Base-by-base conservation (phyloP, 2,888 invertebrate genomes). In the Seira sanloemensis region DNA sequence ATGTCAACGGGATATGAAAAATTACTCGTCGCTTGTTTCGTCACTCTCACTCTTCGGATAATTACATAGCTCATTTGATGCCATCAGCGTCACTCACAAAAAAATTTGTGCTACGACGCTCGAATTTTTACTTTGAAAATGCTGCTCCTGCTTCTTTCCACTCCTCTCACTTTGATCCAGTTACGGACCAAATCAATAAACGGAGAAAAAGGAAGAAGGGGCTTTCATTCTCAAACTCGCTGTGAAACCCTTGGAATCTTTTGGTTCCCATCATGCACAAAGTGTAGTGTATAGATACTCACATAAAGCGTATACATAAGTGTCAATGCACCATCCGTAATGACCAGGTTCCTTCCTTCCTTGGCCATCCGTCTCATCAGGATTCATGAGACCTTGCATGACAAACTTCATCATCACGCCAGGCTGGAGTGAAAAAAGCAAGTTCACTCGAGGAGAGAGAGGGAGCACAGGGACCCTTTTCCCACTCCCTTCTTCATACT, bases 311-410 rank as follows among this genome's bases (percentile, higher is more conserved):
- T 12, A 37, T 7, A 12, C 37, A 7, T 72, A 83, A 83, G 83
- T 83, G 83, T 83, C 83, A 83, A 83, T 83, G 83, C 24, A 78
- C 82, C 62, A 54, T 65, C 73, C 26, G 25, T 82, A 82, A 83
- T 83, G 83, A 78, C 83, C 83, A 83, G 19, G 78, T 83, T 83
- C 83, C 83, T 83, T 83, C 71, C 72, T 69, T 83, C 77, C 72
- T 65, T n/a, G 62, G 27, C 23, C 24, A 50, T 19, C 21, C 54
- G 46, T 58, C 77, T 69, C 71, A 50, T 79, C 79, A 67, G 72
- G 69, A 37, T 37, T 65, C 5, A 27, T 19, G 26, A 65, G 21
- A 66, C 54, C 25, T 78, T 68, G 83, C 83, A 78, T 83, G 83
- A 74, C 74, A 54, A 37, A 37, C 37, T 37, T 37, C 37, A 37